These are phyloP conservation scores for Sprattus sprattus DNA, from an alignment of 2,113 vertebrate species.

Conservation along the genomic window DNA sequence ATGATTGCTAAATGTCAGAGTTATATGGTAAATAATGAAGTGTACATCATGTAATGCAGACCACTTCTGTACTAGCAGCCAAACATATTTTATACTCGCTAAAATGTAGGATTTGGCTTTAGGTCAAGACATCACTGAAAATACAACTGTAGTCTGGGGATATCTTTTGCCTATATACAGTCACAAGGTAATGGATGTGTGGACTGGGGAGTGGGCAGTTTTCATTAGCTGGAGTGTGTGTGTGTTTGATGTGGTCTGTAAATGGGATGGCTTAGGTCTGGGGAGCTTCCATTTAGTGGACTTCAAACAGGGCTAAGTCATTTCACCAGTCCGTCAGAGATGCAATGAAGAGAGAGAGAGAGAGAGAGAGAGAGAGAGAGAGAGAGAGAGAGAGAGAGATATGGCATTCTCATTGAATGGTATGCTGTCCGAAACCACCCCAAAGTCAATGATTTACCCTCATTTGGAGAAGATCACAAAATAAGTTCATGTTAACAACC, in stretches of 20 bases:
- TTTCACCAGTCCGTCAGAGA: not conserved
- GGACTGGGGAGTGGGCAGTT: not conserved
- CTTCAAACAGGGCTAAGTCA: not conserved
- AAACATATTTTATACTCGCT: no score
- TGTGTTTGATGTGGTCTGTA: not conserved
- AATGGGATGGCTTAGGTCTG: not conserved
- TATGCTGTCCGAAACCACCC: not conserved
- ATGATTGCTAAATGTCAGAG: not conserved
- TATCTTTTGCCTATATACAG: not conserved
- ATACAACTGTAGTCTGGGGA: not conserved
- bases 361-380: not conserved
- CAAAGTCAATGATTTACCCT: conserved; percentile 13
- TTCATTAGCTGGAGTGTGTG: not conserved
- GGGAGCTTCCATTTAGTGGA: not conserved
- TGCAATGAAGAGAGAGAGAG: not conserved
- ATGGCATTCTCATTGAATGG: not conserved
- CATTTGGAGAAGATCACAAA: not conserved
- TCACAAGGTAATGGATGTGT: not conserved
- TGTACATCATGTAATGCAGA: not conserved
- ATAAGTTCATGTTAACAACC: not conserved
- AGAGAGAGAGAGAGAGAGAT: not conserved
- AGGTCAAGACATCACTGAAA: not conserved
- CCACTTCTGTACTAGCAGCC: not conserved
- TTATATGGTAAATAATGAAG: not conserved
- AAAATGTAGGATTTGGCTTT: no score